These are phyloP conservation scores for Lepidurus apus DNA, from an alignment of 1,140 invertebrate species.

Conservation along the genomic window DNA sequence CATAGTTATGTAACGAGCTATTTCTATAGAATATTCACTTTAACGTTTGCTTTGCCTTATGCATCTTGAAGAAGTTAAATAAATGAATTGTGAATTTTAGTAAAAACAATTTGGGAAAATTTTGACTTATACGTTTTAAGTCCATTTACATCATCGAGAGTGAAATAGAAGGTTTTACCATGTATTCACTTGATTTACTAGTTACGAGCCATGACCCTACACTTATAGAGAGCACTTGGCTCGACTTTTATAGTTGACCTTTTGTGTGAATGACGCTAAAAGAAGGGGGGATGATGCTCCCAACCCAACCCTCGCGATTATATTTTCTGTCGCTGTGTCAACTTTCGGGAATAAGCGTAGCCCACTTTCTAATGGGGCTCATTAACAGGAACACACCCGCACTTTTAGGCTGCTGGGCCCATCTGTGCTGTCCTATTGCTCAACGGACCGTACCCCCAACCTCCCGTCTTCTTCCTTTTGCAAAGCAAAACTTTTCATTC, in stretches of 20 bases:
- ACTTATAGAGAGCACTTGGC: neutral
- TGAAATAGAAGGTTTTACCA: neutral
- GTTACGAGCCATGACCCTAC: neutral
- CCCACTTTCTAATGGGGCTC: slow-evolving; percentile 8
- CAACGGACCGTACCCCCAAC: neutral
- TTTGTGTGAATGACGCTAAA: neutral
- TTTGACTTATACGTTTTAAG: neutral
- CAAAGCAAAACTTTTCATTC: neutral
- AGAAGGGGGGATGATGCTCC: neutral
- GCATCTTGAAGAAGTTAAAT: too few species aligned
- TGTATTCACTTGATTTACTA: neutral
- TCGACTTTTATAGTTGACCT: slow-evolving; percentile 11
- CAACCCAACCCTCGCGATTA: neutral
- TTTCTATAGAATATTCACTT: too few species aligned
- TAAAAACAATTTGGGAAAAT: neutral
- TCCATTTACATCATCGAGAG: neutral
- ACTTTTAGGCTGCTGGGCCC: neutral
- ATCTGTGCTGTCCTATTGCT: slow-evolving; percentile 10
- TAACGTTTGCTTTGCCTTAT: too few species aligned
- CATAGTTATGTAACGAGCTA: too few species aligned
- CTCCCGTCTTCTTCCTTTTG: slow-evolving; percentile 14
- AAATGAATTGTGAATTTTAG: too few species aligned
- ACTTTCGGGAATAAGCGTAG: slow-evolving; percentile 5
- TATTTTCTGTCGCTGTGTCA: neutral
- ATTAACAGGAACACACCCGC: slow-evolving; percentile 17